phyloP scores from a whole-genome alignment of 2,797 vertebrate genomes.

The Tinamus major region DNA sequence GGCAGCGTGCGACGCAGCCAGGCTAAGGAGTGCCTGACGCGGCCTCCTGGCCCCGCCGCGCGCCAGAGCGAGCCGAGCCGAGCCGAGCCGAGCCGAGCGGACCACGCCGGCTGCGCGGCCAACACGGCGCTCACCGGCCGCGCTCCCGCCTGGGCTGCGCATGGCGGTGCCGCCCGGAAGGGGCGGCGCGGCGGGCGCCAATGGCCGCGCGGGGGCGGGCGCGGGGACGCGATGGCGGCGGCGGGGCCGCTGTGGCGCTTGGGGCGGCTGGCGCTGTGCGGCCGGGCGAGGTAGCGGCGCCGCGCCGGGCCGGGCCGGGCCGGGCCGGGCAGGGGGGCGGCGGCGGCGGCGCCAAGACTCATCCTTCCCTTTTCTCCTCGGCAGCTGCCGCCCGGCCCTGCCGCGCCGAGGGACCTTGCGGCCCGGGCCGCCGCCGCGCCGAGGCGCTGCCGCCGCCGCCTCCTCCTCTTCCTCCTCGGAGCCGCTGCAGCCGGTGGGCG shows the following conservation, averaged over 20 bases:
- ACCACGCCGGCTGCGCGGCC: too few relatives aligned
- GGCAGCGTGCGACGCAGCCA: too few relatives aligned
- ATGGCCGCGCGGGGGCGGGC: not conserved
- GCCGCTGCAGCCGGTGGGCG: not conserved
- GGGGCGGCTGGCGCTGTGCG: not conserved
- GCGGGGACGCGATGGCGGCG: slow-evolving; percentile 35
- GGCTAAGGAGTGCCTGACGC: too few relatives aligned
- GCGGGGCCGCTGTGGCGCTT: not conserved
- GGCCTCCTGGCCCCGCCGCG: too few relatives aligned
- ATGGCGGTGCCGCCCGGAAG: not conserved
- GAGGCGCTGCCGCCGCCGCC: not conserved
- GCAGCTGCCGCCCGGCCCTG: not conserved
- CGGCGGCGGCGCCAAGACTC: not conserved
- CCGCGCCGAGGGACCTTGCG: not conserved
- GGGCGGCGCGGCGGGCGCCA: not conserved
- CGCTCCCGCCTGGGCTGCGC: too few relatives aligned
- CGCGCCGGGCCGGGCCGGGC: not conserved
- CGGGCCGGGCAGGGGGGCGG: not conserved
- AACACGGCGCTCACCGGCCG: too few relatives aligned
- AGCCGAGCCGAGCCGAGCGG: too few relatives aligned
- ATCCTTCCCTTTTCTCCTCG: not conserved
- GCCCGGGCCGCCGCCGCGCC: not conserved
- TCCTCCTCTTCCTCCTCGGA: slow-evolving; percentile 39
- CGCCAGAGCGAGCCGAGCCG: too few relatives aligned
- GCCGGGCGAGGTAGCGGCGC: not conserved